Conservation (phyloP, 2,113 vertebrate genomes). For the Megaptera novaeangliae region DNA sequence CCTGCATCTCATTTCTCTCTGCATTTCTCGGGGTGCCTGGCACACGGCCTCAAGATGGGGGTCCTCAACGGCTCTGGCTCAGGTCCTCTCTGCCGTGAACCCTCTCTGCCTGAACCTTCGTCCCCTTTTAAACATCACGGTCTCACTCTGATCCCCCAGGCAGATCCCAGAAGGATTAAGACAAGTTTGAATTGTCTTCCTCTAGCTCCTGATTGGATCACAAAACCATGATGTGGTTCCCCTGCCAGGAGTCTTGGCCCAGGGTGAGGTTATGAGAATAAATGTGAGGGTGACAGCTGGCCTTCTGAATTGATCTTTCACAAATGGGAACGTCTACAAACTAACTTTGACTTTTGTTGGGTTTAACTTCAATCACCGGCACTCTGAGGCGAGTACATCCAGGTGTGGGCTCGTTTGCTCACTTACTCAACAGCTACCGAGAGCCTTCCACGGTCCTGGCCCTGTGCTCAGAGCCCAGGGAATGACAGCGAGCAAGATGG, state of each 20-base stretch:
- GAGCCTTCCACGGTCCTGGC: not conserved
- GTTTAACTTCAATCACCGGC: not conserved
- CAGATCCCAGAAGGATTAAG: not conserved
- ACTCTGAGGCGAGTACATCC: not conserved
- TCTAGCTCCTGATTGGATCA: not conserved
- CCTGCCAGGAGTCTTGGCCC: not conserved
- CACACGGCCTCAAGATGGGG: not conserved
- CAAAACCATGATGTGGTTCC: not conserved
- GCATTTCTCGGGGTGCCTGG: not conserved
- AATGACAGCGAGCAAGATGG: not conserved
- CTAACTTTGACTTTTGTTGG: not conserved
- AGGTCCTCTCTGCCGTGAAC: not conserved
- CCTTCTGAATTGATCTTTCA: not conserved
- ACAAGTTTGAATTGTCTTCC: not conserved
- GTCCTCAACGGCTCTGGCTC: not conserved
- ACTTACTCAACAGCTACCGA: rapidly evolving
- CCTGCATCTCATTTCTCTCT: not conserved
- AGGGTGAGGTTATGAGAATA: rapidly evolving
- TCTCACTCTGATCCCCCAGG: not conserved
- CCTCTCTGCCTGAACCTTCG: not conserved
- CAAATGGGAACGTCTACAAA: not conserved
- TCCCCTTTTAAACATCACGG: not conserved
- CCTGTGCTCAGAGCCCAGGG: not conserved
- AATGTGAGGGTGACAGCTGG: not conserved
- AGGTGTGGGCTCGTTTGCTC: not conserved